These are phyloP conservation scores for Paguma larvata DNA, from an alignment of 2,797 vertebrate species.

Conservation along the genomic window DNA sequence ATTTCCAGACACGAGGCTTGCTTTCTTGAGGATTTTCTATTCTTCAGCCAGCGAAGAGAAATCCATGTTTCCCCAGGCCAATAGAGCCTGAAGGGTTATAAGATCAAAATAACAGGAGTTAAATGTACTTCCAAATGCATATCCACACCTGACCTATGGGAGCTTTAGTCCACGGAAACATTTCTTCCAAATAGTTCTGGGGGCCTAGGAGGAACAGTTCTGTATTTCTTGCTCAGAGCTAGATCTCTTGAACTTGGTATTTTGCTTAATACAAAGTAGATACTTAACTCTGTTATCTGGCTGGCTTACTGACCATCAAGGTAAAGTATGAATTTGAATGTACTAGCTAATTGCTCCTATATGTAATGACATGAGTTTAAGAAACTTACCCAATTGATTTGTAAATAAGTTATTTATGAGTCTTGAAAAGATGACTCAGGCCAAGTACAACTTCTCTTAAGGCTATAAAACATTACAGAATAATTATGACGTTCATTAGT, in stretches of 20 bases:
- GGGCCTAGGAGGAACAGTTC: neutral
- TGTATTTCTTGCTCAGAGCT: neutral
- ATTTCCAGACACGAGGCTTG: neutral
- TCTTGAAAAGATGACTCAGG: neutral
- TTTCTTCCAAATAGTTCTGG: neutral
- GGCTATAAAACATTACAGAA: neutral
- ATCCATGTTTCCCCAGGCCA: neutral
- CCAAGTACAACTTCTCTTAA: neutral
- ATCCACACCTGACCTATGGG: neutral
- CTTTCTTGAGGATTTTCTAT: conserved; percentile 23
- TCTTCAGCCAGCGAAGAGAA: neutral
- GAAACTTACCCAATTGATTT: neutral
- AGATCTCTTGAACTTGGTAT: neutral
- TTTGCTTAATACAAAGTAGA: neutral
- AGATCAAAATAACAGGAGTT: conserved; percentile 7
- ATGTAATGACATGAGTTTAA: neutral
- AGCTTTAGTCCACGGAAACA: neutral
- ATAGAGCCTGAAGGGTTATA: neutral
- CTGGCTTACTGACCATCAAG: neutral
- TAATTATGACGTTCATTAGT: neutral
- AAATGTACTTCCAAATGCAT: neutral
- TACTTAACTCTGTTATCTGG: neutral
- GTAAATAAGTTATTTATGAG: neutral
- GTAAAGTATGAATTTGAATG: neutral
- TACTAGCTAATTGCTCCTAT: too few species aligned